phyloP scores from a whole-genome alignment of 2,797 vertebrate species.

The Coranthus polyacanthus region DNA sequence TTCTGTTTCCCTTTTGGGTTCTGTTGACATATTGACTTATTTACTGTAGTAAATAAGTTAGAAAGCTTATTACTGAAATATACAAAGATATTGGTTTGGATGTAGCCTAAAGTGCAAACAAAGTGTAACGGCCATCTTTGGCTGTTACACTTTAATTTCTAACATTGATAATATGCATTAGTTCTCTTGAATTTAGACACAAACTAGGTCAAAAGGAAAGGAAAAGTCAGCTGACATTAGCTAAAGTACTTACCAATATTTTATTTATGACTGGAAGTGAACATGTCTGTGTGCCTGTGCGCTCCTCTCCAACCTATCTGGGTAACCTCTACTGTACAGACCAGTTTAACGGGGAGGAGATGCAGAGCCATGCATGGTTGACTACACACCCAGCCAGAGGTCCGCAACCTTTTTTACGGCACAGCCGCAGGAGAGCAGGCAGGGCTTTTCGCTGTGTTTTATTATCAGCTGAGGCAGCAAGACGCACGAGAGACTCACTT shows the following conservation, averaged over 20 bases:
- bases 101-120: too few relatives aligned
- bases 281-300: background rate
- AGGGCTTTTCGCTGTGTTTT: constrained; percentile 32
- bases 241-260: background rate
- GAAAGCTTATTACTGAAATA: too few relatives aligned
- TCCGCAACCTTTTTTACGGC: constrained; percentile 32
- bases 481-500: constrained; percentile 41
- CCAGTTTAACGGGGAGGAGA: constrained; percentile 10
- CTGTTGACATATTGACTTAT: too few relatives aligned
- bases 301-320: constrained; percentile 8
- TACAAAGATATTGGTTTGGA: too few relatives aligned
- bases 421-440: constrained; percentile 21
- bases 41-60: too few relatives aligned
- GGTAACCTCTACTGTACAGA: constrained; percentile 5
- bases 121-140: too few relatives aligned
- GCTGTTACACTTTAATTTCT: too few relatives aligned
- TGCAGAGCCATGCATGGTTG: constrained; percentile 9
- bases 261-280: constrained; percentile 8
- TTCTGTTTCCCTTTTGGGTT: too few relatives aligned
- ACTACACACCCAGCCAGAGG: constrained; percentile 23
- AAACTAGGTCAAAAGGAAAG: constrained; percentile 5
- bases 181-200: background rate
- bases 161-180: background rate
- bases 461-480: constrained; percentile 43
- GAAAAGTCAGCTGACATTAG: background rate